Evolutionary conservation across 2,797 vertebrate genomes (phyloP), one percentile per base, ranked within the genome.

Genomic region (Pseudochromis fuscus): DNA sequence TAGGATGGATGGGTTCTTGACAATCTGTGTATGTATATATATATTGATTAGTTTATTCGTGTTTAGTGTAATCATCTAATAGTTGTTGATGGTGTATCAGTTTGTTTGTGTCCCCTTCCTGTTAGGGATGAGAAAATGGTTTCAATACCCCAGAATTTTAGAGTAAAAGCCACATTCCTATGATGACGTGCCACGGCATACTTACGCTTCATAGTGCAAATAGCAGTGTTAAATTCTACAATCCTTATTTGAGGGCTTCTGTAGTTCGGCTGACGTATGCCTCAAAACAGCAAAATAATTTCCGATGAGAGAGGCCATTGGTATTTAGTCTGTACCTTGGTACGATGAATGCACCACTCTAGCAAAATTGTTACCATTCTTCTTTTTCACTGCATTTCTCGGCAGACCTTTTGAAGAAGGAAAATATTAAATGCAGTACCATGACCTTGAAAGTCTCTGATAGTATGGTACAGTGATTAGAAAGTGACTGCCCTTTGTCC

Each of bases 401-500:
- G n/a, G n/a, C n/a, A n/a, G n/a, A n/a, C n/a, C 60, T 16, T 53
- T 52, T 49, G 6, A 30, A 33, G 10, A 68, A 64, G 27, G 35
- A 21, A 55, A 57, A 38, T 31, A 50, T 8, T 28, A 11, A 57
- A 61, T 35, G 16, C 44, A 57, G 30, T 45, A 24, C 45, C 27
- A 40, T 60, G 48, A 33, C 55, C 46, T 55, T 67, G 52, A 70
- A 45, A 18, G 51, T 44, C 31, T 70, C 37, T 65, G 40, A 73
- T 50, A 66, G 59, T 60, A 60, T 42, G 19, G 44, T 27, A 15
- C 24, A 35, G 25, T 19, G 50, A 65, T 63, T 64, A 81, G 38
- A 70, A 53, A 60, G 15, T 31, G 55, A 11, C 37, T 38, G 70
- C 24, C 61, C 35, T 85, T 73, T 77, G 70, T 74, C 51, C 7